Percentiles rank a stretch among this genome's conserved stretches.
Evolutionary conservation across 2,113 vertebrate species (phyloP).

Genomic region (Syngnathus floridae): DNA sequence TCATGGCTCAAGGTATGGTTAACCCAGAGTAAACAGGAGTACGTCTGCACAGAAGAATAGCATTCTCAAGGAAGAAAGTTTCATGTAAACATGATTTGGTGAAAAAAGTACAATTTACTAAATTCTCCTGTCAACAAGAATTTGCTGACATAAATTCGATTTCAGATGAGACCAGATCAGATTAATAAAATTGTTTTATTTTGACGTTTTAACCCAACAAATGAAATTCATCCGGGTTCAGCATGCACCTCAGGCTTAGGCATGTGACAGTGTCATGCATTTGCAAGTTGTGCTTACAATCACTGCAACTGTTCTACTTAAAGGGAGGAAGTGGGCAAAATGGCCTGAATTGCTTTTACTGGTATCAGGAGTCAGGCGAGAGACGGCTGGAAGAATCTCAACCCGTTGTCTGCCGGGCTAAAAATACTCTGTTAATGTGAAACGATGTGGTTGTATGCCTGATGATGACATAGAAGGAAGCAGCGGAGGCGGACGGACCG

Average conservation of each 20-base stretch:
- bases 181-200: slow-evolving; percentile 7
- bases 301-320: slow-evolving; percentile 41
- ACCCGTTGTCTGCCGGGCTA: slow-evolving; percentile 19
- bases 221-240: slow-evolving; percentile 41
- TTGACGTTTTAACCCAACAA: slow-evolving; percentile 10
- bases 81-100: neutral
- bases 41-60: slow-evolving; percentile 21
- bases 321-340: slow-evolving; percentile 22
- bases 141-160: neutral
- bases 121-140: neutral
- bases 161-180: neutral
- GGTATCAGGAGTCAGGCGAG: slow-evolving; percentile 18
- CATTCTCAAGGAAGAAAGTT: slow-evolving; percentile 10
- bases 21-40: slow-evolving; percentile 64
- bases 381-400: slow-evolving; percentile 35
- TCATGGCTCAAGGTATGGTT: slow-evolving; percentile 57
- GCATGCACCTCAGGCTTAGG: slow-evolving; percentile 26
- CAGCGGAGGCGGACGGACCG: neutral
- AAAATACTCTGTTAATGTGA: slow-evolving; percentile 34
- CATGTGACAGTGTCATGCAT: slow-evolving; percentile 30
- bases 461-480: slow-evolving; percentile 14
- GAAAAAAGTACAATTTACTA: neutral
- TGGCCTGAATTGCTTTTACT: slow-evolving; percentile 18
- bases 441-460: slow-evolving; percentile 22
- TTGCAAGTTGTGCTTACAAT: slow-evolving; percentile 32